These are phyloP conservation scores for Pachyuromys duprasi DNA, from an alignment of 2,797 vertebrate species.

Conservation along the genomic window DNA sequence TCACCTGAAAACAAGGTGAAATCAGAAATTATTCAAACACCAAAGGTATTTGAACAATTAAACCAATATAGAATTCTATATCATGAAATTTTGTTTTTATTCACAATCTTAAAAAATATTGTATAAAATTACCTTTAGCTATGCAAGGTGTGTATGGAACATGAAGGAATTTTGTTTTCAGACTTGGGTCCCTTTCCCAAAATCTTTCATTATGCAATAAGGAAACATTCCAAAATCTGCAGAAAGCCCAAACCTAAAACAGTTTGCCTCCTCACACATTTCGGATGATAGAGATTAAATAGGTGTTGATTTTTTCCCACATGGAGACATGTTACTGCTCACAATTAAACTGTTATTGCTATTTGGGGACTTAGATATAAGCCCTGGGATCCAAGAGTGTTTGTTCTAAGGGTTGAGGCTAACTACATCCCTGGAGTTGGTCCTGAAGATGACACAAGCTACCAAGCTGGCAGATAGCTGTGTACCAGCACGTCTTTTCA, in stretches of 20 bases:
- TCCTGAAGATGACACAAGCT: neutral
- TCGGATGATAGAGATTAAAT: neutral
- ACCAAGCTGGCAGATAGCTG: neutral
- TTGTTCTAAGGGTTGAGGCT: constrained; percentile 2
- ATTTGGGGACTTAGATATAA: neutral
- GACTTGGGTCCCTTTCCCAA: neutral
- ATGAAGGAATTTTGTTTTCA: neutral
- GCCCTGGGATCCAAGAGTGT: neutral
- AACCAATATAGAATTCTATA: neutral
- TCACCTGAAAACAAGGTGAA: neutral
- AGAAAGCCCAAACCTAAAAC: neutral
- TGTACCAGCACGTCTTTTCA: neutral
- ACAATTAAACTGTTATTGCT: neutral
- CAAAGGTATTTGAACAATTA: neutral
- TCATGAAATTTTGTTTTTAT: neutral
- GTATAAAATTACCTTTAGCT: neutral
- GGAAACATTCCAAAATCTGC: neutral
- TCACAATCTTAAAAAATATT: neutral
- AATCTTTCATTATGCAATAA: neutral
- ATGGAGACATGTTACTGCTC: neutral
- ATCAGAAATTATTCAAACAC: neutral
- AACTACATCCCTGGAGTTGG: neutral
- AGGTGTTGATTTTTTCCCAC: neutral
- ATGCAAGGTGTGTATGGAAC: neutral
- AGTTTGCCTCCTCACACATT: neutral